A percentile compares a stretch with the other conserved stretches of the same genome.
phyloP scores from a whole-genome alignment of 2,888 invertebrate genomes.

The Drosophila meridiana region DNA sequence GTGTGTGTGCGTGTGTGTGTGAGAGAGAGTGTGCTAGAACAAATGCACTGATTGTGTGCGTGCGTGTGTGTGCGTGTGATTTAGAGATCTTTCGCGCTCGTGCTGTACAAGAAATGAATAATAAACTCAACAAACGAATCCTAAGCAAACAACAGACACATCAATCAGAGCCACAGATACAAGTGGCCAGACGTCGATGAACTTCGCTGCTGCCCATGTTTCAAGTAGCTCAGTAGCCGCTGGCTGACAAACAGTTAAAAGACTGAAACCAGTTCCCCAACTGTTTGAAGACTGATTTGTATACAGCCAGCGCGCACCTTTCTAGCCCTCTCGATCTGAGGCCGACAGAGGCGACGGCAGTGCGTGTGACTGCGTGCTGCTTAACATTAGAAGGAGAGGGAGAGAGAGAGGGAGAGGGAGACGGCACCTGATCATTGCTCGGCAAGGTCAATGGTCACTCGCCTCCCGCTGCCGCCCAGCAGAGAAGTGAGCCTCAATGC shows the following conservation, averaged over 20 bases:
- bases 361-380: slow-evolving; percentile 27
- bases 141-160: slow-evolving; percentile 57
- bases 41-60: slow-evolving; percentile 5
- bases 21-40: not conserved
- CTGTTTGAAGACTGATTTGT: slow-evolving; percentile 56
- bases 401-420: not conserved
- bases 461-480: not conserved
- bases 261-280: slow-evolving; percentile 60
- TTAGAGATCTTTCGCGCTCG: slow-evolving; percentile 33
- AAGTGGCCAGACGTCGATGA: slow-evolving; percentile 50
- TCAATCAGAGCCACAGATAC: slow-evolving; percentile 52
- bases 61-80: slow-evolving; percentile 16
- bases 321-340: slow-evolving; percentile 14
- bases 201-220: slow-evolving; percentile 44
- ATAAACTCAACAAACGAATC: slow-evolving; percentile 43
- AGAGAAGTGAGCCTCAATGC: slow-evolving; percentile 1
- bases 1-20: not conserved
- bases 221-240: slow-evolving; percentile 33
- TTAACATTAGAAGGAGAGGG: not conserved
- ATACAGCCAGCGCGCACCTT: slow-evolving; percentile 42
- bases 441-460: slow-evolving; percentile 30
- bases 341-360: not conserved
- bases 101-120: slow-evolving; percentile 37
- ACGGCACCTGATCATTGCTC: slow-evolving; percentile 3
- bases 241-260: slow-evolving; percentile 10